Conservation (phyloP, 2,797 vertebrate genomes). For the Pseudopleuronectes americanus region DNA sequence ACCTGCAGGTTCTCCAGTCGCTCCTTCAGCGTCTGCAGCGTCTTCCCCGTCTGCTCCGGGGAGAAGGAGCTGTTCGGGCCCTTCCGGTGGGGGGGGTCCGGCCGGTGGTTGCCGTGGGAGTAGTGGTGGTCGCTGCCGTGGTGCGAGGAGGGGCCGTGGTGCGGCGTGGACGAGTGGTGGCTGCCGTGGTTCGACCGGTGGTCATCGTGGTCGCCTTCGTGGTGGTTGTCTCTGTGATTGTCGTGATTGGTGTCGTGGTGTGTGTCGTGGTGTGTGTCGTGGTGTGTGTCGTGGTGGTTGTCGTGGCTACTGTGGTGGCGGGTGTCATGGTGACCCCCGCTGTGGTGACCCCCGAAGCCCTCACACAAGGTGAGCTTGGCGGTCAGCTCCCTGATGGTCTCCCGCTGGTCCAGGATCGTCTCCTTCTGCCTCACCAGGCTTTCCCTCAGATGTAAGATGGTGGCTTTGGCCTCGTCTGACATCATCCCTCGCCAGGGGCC, state of each 20-base stretch:
- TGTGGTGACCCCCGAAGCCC: conserved; percentile 78
- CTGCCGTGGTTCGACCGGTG: conserved; percentile 51
- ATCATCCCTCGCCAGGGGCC: conserved; percentile 66
- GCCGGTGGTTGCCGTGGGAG: conserved; percentile 66
- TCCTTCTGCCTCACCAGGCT: conserved; percentile 88
- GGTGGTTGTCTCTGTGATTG: conserved; percentile 45
- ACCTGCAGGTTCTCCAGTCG: conserved; percentile 85
- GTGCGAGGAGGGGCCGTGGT: conserved; percentile 55
- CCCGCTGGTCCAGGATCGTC: conserved; percentile 87
- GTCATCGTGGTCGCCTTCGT: conserved; percentile 48
- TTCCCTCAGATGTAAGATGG: conserved; percentile 87
- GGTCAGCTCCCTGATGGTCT: conserved; percentile 87
- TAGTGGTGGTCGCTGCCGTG: conserved; percentile 71
- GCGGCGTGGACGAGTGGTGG: conserved; percentile 42
- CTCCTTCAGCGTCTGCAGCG: conserved; percentile 86
- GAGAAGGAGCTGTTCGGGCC: conserved; percentile 70
- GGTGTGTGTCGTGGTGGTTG: conserved; percentile 48
- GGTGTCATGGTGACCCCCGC: conserved; percentile 50
- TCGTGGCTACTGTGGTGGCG: conserved; percentile 53
- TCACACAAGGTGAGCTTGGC: conserved; percentile 87
- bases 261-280: conserved; percentile 46
- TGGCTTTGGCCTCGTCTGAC: conserved; percentile 86
- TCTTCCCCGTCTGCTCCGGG: conserved; percentile 84
- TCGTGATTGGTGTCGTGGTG: conserved; percentile 55
- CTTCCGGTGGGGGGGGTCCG: conserved; percentile 77